Evolutionary conservation across 2,113 vertebrate genomes (phyloP).

Genomic region (Noturus placidus): DNA sequence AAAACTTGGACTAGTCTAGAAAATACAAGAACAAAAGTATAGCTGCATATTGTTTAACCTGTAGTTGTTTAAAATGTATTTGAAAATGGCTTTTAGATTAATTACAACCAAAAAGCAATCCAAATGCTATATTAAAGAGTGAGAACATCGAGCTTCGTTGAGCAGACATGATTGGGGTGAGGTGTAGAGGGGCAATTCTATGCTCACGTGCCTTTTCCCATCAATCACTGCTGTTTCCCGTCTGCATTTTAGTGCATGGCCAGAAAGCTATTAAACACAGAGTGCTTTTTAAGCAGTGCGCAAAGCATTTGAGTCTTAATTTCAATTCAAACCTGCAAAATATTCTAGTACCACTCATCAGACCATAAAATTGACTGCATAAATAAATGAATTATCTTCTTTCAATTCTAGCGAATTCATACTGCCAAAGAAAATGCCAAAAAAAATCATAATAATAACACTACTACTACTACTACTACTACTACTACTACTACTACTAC

Average conservation of each 20-base stretch:
- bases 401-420: background rate
- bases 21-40: background rate
- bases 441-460: background rate
- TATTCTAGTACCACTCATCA: background rate
- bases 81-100: background rate
- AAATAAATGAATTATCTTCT: background rate
- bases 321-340: background rate
- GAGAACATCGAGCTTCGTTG: background rate
- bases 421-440: background rate
- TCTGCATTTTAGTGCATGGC: background rate
- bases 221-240: background rate
- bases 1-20: background rate
- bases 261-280: constrained; percentile 17
- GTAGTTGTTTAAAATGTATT: background rate
- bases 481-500: too few relatives aligned
- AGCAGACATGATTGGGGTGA: background rate
- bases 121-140: background rate
- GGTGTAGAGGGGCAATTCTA: background rate
- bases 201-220: background rate
- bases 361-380: background rate
- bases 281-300: constrained; percentile 4
- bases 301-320: background rate
- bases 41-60: background rate
- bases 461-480: too few relatives aligned
- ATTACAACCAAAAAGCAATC: background rate